A percentile compares a stretch with the other conserved stretches of the same genome.
Evolutionary conservation across 2,797 vertebrate genomes (phyloP).

Genomic region (Urocyon cinereoargenteus): DNA sequence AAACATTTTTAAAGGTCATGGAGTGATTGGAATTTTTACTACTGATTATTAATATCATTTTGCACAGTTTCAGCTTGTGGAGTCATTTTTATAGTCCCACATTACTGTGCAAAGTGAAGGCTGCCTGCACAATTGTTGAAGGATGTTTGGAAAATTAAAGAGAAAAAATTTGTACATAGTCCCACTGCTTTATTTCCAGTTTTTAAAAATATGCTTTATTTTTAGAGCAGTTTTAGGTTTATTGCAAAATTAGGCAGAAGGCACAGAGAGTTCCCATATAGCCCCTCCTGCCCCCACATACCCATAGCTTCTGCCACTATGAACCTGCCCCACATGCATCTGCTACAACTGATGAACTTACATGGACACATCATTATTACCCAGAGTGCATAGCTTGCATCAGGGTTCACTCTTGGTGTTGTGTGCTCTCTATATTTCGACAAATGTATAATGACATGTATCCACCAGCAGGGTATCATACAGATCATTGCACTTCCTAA

Average conservation of each 20-base stretch:
- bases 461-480: neutral
- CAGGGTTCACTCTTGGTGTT: neutral
- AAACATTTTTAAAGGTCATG: slow-evolving; percentile 28
- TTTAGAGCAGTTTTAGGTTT: neutral
- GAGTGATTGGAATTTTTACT: neutral
- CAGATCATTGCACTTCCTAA: neutral
- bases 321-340: rapidly evolving
- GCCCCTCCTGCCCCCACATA: neutral
- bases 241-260: neutral
- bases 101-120: neutral
- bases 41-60: neutral
- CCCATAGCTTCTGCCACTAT: neutral
- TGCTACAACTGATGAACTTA: rapidly evolving
- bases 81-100: neutral
- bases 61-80: neutral
- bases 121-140: neutral
- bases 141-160: neutral
- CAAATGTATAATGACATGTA: too few relatives aligned
- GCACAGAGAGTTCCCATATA: neutral
- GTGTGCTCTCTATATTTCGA: neutral
- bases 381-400: neutral
- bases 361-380: neutral
- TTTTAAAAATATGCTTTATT: neutral
- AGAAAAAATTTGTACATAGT: neutral
- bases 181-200: neutral